Conservation (phyloP, 2,797 vertebrate species). For the Onychomys torridus region DNA sequence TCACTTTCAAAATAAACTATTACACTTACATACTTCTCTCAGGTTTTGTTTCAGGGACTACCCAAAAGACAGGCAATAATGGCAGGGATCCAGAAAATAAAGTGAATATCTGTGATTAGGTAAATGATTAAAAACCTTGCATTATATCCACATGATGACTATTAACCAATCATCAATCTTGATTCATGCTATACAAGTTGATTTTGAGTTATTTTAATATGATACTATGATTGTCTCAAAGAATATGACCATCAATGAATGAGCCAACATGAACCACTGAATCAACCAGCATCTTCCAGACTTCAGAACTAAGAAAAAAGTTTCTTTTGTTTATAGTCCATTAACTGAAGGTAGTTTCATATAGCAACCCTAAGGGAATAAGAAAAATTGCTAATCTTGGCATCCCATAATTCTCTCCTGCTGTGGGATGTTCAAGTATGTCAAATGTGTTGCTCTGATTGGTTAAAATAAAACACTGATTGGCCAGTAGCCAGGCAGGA, state of each 20-base stretch:
- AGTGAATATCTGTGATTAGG: not conserved
- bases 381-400: not conserved
- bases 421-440: no score
- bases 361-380: not conserved
- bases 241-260: not conserved
- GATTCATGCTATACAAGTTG: not conserved
- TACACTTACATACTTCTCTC: not conserved
- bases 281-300: not conserved
- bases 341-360: not conserved
- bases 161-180: not conserved
- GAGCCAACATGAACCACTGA: not conserved
- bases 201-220: slow-evolving; percentile 45
- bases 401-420: not conserved
- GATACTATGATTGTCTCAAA: not conserved
- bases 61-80: not conserved
- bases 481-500: no score
- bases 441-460: no score
- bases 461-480: no score
- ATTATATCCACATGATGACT: not conserved
- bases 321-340: not conserved
- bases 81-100: not conserved
- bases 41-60: not conserved
- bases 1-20: slow-evolving; percentile 27
- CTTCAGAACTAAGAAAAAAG: not conserved
- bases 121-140: not conserved